Evolutionary conservation across 2,888 invertebrate species (phyloP), one percentile per base, ranked within the genome.

Genomic region (Drosophila meridiana): DNA sequence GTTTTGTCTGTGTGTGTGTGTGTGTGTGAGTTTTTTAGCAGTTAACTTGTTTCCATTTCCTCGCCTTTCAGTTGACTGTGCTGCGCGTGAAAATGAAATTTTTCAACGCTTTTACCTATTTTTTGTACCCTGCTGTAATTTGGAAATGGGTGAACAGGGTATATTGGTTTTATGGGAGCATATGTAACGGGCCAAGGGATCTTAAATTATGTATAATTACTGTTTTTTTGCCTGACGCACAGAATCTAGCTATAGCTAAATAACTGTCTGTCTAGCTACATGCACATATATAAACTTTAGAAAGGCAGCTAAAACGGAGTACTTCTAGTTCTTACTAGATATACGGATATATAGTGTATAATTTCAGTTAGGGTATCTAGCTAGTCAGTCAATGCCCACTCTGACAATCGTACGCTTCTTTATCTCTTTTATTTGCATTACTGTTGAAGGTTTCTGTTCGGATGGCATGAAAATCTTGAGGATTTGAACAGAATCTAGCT

Each of bases 31-130:
- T 50, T 45, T 71, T 76, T 73, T 28, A 34, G 52, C 52, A 75
- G 78, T 75, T 63, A 85, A 73, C 85, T 77, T 84, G 78, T 76
- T 76, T 69, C 52, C 69, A 65, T 53, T 75, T 61, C 53, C 52
- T 36, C 45, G 56, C 59, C 50, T 34, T 38, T 55, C 30, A 38
- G 69, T 47, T 58, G 76, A 55, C 60, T 66, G 82, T 77, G 77
- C 75, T 75, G 63, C 59, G 43, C 62, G 73, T 71, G 64, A 62
- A 73, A 83, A 80, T 70, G 70, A 60, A 78, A 73, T 69, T 76
- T 67, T 76, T 66, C 73, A 66, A 34, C 69, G 67, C 58, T 63
- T 77, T 64, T 47, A 47, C 48, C 36, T 36, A 36, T 26, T 65
- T 65, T 47, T 32, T 36, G 30, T 26, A 36, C 52, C 52, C 52